Evolutionary conservation across 2,113 vertebrate genomes (phyloP).

Genomic region (Pterocles gutturalis): DNA sequence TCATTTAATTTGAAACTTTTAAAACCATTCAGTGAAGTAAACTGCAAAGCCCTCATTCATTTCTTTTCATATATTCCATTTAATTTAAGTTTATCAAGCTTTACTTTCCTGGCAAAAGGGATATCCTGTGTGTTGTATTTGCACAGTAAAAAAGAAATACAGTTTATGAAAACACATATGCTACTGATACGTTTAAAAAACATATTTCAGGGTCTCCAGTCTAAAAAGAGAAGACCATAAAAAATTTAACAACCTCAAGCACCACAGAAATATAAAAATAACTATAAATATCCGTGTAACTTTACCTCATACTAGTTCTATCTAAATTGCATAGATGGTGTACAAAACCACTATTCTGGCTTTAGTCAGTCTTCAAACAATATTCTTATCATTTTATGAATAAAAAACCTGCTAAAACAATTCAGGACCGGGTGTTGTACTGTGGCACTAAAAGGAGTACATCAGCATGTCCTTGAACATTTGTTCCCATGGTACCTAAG

Average conservation of each 20-base stretch:
- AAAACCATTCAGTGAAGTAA: not conserved
- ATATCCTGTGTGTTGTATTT: not conserved
- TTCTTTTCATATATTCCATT: constrained; percentile 25
- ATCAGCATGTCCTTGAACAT: not conserved
- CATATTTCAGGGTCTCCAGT: not conserved
- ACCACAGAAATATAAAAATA: not conserved
- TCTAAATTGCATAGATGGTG: not conserved
- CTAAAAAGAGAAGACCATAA: not conserved
- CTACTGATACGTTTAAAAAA: not conserved
- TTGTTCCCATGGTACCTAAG: not conserved
- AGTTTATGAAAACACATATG: not conserved
- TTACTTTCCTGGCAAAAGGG: not conserved
- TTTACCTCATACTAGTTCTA: not conserved
- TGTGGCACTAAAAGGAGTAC: not conserved
- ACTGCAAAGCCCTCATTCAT: not conserved
- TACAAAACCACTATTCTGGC: not conserved
- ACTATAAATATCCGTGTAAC: not conserved
- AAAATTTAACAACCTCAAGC: not conserved
- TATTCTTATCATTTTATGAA: not conserved
- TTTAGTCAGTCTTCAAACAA: not conserved
- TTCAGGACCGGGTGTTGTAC: not conserved
- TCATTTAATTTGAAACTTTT: not conserved
- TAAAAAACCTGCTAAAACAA: not conserved
- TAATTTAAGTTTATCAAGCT: not conserved
- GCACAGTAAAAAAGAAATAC: not conserved